These are phyloP conservation scores for Empis livida DNA, from an alignment of 2,888 invertebrate species.

Conservation along the genomic window DNA sequence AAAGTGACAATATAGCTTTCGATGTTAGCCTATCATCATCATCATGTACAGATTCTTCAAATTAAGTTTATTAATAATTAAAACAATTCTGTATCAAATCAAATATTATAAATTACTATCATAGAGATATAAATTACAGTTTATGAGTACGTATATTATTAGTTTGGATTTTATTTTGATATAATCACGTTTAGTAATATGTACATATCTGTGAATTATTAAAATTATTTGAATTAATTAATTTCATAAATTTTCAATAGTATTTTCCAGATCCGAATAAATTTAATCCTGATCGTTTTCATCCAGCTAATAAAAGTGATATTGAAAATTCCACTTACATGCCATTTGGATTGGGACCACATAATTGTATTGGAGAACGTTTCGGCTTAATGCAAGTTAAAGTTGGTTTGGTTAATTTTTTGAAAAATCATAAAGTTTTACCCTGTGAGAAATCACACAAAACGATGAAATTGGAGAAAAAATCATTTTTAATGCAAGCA, in stretches of 20 bases:
- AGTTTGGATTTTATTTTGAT: no score
- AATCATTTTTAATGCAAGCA: conserved; percentile 27
- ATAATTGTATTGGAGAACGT: conserved; percentile 33
- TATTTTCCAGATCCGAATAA: conserved; percentile 28
- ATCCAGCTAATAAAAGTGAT: conserved; percentile 24
- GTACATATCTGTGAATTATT: no score
- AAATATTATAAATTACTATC: no score
- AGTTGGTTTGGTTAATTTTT: conserved; percentile 29
- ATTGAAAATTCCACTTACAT: conserved; percentile 30
- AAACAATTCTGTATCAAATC: no score
- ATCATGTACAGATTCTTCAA: no score
- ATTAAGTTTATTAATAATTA: no score
- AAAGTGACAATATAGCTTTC: no score
- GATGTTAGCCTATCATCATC: no score
- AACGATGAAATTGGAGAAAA: conserved; percentile 24
- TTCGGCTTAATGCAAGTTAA: conserved; percentile 31
- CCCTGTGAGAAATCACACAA: conserved; percentile 21
- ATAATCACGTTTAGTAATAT: no score
- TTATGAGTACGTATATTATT: no score
- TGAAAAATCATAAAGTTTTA: conserved; percentile 28
- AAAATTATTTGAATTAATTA: conserved; percentile 26
- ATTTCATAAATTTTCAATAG: conserved; percentile 15
- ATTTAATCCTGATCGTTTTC: conserved; percentile 34
- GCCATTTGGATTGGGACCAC: conserved; percentile 34
- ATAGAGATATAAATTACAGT: no score